Evolutionary conservation across 2,797 vertebrate genomes (phyloP).

Genomic region (Coccyzus lansbergi): DNA sequence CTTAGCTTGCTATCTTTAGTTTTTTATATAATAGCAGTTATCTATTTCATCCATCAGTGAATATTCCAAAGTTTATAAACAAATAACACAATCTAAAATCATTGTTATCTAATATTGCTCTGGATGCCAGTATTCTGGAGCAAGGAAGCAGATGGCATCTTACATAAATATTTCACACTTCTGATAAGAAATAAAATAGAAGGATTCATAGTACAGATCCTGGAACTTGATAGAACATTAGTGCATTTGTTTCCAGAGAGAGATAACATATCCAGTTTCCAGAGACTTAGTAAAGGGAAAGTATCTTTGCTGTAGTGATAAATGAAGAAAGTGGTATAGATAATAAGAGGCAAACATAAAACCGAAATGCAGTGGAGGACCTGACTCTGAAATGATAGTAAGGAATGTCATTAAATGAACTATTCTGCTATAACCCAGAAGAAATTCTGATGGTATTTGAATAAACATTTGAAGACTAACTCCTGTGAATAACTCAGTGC

Average conservation of each 20-base stretch:
- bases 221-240: not conserved
- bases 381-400: not conserved
- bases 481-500: not conserved
- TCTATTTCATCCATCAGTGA: not conserved
- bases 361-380: fast-evolving
- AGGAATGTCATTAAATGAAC: not conserved
- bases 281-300: not conserved
- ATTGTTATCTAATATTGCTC: not conserved
- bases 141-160: not conserved
- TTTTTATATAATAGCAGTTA: not conserved
- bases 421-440: not conserved
- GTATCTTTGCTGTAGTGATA: not conserved
- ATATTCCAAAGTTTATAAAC: not conserved
- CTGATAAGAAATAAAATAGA: not conserved
- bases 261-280: not conserved
- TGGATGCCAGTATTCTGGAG: not conserved
- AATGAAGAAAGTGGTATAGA: not conserved
- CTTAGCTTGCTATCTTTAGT: not conserved
- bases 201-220: not conserved
- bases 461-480: not conserved
- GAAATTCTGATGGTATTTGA: not conserved
- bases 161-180: not conserved
- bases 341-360: not conserved
- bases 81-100: not conserved
- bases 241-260: not conserved